Percentiles rank a stretch among this genome's conserved stretches.
Conservation (phyloP, 2,888 invertebrate genomes). For the Atethmia centrago region DNA sequence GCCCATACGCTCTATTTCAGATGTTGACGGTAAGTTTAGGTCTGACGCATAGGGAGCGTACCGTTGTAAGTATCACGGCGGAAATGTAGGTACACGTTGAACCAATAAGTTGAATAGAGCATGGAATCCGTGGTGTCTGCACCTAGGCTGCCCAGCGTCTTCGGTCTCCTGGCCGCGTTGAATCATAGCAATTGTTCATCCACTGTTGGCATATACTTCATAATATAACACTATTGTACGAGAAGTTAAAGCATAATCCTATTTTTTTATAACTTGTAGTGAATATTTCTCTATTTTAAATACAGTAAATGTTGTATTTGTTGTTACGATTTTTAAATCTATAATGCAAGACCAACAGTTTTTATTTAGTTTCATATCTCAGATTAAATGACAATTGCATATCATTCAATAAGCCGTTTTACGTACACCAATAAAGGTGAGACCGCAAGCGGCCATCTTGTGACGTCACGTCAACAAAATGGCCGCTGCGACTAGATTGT, state of each 20-base stretch:
- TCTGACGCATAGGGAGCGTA: conserved; percentile 81
- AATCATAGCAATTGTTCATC: conserved; percentile 61
- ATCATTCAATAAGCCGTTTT: conserved; percentile 73
- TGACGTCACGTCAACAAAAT: conserved; percentile 77
- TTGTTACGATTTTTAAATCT: conserved; percentile 22
- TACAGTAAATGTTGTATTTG: conserved; percentile 53
- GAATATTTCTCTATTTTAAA: conserved; percentile 18
- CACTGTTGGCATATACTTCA: conserved; percentile 48
- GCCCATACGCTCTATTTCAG: conserved; percentile 89
- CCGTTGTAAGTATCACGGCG: conserved; percentile 78
- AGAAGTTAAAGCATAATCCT: conserved; percentile 22
- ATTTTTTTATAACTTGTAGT: conserved; percentile 20
- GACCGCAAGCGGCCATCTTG: conserved; percentile 85
- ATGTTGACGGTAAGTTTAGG: conserved; percentile 90
- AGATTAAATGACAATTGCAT: conserved; percentile 60
- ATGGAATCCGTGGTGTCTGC: conserved; percentile 75
- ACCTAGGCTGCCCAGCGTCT: conserved; percentile 72
- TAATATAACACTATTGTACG: conserved; percentile 41
- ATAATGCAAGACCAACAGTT: conserved; percentile 52
- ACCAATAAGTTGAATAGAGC: conserved; percentile 73
- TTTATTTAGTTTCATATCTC: conserved; percentile 9
- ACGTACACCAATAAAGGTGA: conserved; percentile 77
- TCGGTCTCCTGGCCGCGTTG: conserved; percentile 66
- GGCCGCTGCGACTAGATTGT: conserved; percentile 84
- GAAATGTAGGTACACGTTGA: conserved; percentile 76